Conservation (phyloP, 2,113 vertebrate genomes). For the Ailurus styani region DNA sequence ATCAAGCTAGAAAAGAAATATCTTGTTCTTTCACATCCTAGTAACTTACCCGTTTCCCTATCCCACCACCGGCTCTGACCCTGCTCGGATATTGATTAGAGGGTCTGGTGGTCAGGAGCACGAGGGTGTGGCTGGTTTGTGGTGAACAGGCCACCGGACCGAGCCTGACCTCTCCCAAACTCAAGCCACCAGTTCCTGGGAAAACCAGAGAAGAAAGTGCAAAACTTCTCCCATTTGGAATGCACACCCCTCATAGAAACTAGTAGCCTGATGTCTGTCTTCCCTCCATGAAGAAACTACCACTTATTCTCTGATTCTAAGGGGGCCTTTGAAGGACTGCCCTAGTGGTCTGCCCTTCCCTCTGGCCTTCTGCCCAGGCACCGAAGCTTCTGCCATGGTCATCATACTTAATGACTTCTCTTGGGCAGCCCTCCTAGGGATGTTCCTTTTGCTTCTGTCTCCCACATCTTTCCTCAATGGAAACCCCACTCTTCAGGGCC, state of each 20-base stretch:
- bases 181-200: background rate
- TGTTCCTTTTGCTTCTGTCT: background rate
- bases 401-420: background rate
- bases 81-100: background rate
- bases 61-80: background rate
- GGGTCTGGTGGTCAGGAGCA: background rate
- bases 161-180: background rate
- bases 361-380: background rate
- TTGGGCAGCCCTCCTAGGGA: background rate
- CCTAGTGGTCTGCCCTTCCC: background rate
- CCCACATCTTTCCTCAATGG: background rate
- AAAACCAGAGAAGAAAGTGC: background rate
- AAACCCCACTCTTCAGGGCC: background rate
- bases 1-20: background rate
- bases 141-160: background rate
- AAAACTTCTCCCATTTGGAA: background rate
- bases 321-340: background rate
- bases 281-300: background rate
- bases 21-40: background rate
- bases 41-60: background rate
- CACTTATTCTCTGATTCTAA: background rate
- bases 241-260: background rate
- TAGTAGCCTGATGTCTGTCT: background rate
- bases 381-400: background rate
- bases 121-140: background rate